Evolutionary conservation across 2,888 invertebrate species (phyloP), one percentile per base, ranked within the genome.

Genomic region (Lordiphosa fenestrarum): DNA sequence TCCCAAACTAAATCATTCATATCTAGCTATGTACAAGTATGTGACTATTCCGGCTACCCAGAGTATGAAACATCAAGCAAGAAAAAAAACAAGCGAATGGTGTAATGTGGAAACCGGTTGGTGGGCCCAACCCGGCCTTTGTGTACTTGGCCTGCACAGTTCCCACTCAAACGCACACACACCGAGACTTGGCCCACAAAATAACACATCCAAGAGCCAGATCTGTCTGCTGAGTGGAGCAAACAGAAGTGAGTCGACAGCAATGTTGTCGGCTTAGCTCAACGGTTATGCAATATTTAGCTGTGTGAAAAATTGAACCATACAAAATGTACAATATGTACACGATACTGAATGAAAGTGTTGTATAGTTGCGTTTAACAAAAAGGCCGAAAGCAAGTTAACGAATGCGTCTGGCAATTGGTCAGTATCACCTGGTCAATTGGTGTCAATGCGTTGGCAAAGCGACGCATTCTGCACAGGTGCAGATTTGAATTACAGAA

Each of bases 51-150:
- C 25, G 30, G 9, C 30, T 30, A n/a, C 15, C 30, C 19, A 36
- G 41, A 42, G 41, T 58, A 53, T 41, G 64, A 19, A 52, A 33
- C n/a, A 13, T 19, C 15, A 15, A 15, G 15, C 1, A 2, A 15
- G 15, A 15, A 15, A 15, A n/a, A 30, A 12, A 23, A 40, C 36
- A 38, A 71, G 62, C 53, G 50, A 55, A 60, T 66, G 76, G 64
- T 69, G 80, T 80, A 69, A 71, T 66, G 51, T 65, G 76, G 47
- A 83, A 77, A 77, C 77, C 83, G 77, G 83, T 77, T 77, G 40
- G 47, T 25, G 53, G 54, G 23, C 49, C 42, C 39, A 44, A 39
- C 60, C 36, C 30, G 30, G 30, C 30, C 30, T 30, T 30, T 67
- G 64, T 61, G 64, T 69, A 70, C 66, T 80, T 68, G 73, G 81